Evolutionary conservation across 37 sponge, comb jelly and placozoan species (phyloP).

Genomic region (Mnemiopsis leidyi): DNA sequence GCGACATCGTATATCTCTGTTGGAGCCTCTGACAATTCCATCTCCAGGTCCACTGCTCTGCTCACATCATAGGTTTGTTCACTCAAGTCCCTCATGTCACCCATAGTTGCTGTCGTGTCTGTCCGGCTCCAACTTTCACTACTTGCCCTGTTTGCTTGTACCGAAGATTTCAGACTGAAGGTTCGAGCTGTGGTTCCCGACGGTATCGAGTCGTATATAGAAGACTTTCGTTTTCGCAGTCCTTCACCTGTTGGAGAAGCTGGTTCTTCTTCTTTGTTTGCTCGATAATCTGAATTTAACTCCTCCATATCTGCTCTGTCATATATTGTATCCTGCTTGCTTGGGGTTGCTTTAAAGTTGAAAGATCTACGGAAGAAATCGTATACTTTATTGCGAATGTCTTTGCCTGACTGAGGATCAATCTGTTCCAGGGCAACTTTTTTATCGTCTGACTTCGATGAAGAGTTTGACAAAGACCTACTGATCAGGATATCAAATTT

Average conservation of each 20-base stretch:
- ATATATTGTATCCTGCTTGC: neutral
- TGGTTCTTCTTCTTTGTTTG: no score
- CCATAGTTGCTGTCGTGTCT: neutral
- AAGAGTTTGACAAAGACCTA: conserved; percentile 7
- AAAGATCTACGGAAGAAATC: conserved; percentile 26
- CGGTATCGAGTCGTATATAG: neutral
- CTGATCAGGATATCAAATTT: neutral
- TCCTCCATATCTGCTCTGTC: neutral
- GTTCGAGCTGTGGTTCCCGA: neutral
- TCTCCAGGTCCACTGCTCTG: neutral
- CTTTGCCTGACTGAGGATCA: neutral
- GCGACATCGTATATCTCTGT: neutral
- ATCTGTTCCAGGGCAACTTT: neutral
- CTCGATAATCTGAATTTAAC: neutral
- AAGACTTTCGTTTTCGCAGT: neutral
- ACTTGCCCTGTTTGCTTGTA: neutral
- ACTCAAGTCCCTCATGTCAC: neutral
- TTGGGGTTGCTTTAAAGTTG: neutral
- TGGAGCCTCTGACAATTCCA: no score
- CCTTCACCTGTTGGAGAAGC: neutral
- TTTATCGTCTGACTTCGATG: neutral
- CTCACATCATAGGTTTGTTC: neutral
- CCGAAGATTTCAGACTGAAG: neutral
- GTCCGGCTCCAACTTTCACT: neutral
- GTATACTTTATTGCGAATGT: neutral